Percentiles rank a stretch among this genome's conserved stretches.
Evolutionary conservation across 2,888 invertebrate genomes (phyloP).

Genomic region (Oxystoma pomonae): DNA sequence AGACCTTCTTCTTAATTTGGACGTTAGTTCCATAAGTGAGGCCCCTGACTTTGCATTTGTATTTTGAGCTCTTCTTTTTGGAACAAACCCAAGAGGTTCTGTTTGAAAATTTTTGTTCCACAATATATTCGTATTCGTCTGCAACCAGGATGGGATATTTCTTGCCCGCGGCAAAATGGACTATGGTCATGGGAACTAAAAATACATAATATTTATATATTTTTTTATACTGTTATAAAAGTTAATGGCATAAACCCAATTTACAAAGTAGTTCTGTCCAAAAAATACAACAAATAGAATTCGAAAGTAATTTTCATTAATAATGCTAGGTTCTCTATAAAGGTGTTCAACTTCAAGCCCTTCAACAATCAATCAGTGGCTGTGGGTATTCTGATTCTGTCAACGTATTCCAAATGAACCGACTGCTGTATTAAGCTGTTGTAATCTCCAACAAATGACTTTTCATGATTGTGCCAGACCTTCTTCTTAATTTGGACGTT

Average conservation of each 20-base stretch:
- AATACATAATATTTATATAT: no score
- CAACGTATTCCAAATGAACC: neutral
- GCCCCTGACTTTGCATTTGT: slow-evolving; percentile 24
- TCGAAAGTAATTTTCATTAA: no score
- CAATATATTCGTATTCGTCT: slow-evolving; percentile 23
- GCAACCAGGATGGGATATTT: slow-evolving; percentile 29
- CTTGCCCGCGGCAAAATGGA: slow-evolving; percentile 21
- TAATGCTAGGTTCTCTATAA: no score
- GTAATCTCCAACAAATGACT: neutral
- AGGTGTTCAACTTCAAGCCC: no score
- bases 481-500: neutral
- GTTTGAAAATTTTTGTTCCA: slow-evolving; percentile 19
- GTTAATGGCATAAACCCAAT: no score
- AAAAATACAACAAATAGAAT: no score
- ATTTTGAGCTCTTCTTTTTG: slow-evolving; percentile 8
- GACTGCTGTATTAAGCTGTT: neutral
- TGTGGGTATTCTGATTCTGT: neutral
- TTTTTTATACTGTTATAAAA: no score
- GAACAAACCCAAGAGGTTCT: slow-evolving; percentile 30
- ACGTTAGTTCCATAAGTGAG: slow-evolving; percentile 8
- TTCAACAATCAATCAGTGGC: no score
- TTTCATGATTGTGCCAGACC: neutral
- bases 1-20: slow-evolving; percentile 3
- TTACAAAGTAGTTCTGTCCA: no score
- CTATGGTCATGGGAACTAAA: no score